These are phyloP conservation scores for Rhinolophus sinicus DNA, from an alignment of 2,113 vertebrate species.

Conservation along the genomic window DNA sequence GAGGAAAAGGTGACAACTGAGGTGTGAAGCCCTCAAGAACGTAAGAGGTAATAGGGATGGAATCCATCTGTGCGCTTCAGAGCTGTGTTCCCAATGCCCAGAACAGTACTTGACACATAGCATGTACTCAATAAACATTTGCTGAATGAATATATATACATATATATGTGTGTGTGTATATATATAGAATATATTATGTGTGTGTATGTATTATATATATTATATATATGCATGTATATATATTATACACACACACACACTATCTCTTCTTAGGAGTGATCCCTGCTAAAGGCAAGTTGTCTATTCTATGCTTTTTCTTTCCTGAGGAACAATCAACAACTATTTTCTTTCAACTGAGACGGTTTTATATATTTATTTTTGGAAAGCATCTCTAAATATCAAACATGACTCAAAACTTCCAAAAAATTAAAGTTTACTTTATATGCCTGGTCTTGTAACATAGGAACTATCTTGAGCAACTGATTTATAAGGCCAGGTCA, in stretches of 20 bases:
- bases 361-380: background rate
- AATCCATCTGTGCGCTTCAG: background rate
- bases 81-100: background rate
- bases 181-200: too few species aligned
- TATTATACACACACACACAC: too few species aligned
- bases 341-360: background rate
- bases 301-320: background rate
- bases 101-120: background rate
- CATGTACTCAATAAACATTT: background rate
- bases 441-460: background rate
- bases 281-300: background rate
- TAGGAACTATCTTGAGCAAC: background rate
- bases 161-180: too few species aligned
- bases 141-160: background rate
- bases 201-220: too few species aligned
- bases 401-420: background rate
- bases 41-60: background rate
- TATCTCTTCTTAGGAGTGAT: background rate
- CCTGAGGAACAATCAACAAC: background rate
- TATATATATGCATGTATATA: too few species aligned
- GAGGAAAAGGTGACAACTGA: too few species aligned
- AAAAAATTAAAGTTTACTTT: background rate
- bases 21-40: background rate
- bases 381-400: background rate
- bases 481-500: background rate